Evolutionary conservation across 1,140 invertebrate species (phyloP), one percentile per base, ranked within the genome.

Genomic region (Conus ventricosus): DNA sequence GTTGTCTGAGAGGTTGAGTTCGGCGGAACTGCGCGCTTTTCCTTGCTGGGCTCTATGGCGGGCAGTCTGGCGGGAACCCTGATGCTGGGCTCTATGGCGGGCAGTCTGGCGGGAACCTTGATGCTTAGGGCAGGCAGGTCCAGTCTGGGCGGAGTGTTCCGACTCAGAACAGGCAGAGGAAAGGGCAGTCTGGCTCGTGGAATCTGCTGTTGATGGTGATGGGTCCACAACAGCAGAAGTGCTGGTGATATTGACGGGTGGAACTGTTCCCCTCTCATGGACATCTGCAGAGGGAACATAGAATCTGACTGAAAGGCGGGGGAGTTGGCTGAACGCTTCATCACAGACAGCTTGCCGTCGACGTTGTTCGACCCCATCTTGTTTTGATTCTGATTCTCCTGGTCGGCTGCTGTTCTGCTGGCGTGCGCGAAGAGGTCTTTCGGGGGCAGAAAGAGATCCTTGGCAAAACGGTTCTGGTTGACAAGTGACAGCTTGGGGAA

Each of bases 201-300:
- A 51, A 39, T 39, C 6, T 23, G 25, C 76, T 51, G 76, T 8
- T 78, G 76, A 51, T 78, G 11, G 13, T 23, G 39, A 51, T 81
- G 80, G 51, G 80, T 81, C 80, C 80, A 81, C 80, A 81, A 8
- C 51, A 81, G 15, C 4, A 81, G 80, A 8, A 81, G 51, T 51
- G 80, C 80, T 2, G 80, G 80, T 25, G 80, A 54, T 4, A 81
- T 51, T 7, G 80, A 81, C 39, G 80, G 80, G 23, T 81, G 80
- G 15, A 81, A 23, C 80, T 53, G 39, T 10, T 81, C 17, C 80
- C 80, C 80, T 13, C 80, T 51, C 80, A 81, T 81, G 39, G 80
- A 81, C 80, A 81, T 53, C 51, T 54, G 80, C 80, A 81, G 51
- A 23, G 80, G 51, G 51, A 81, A 54, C 4, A 54, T 51, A 23